Evolutionary conservation across 2,888 invertebrate genomes (phyloP), one percentile per base, ranked within the genome.

Genomic region (Trachelus tabidus): DNA sequence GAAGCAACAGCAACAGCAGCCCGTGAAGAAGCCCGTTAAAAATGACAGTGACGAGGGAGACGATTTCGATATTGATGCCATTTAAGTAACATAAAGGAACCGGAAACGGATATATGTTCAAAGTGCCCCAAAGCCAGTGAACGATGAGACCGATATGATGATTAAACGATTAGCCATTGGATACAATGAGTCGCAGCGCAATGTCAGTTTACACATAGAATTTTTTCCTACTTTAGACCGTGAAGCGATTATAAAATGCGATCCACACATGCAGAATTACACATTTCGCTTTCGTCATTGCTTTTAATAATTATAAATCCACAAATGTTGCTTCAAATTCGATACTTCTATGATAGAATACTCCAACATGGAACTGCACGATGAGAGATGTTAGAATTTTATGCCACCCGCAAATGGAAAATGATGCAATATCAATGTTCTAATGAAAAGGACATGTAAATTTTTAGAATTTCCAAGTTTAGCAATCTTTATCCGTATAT

Each of bases 21-120:
- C 89, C 84, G 92, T 91, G 73, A 93, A 93, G 85, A 92, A 93
- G 82, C 87, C 89, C 79, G 93, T 92, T 75, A 84, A 86, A 73
- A 94, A 94, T 76, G 96, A 96, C 84, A 96, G 96, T 84, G 96
- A 94, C 82, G 96, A 94, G 34, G 89, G 86, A 81, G 95, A 95
- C 87, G 97, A 97, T 90, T 95, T 98, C 89, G 97, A 98, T 92
- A 98, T 98, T 92, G 98, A 98, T 94, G 97, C 97, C 92, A 98
- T 98, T 91, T 98, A 96, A 93, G 91, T 79, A 77, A 79, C 68
- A 75, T 77, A 75, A 81, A 77, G 35, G 80, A 76, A 23, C 23
- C 23, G 73, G 76, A 76, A 79, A 81, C 77, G 81, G 80, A 81
- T 79, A 81, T 75, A 73, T 68, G 73, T 73, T 76, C 34, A 73